Conservation (phyloP, 1,140 invertebrate species). For the Aporrectodea caliginosa region DNA sequence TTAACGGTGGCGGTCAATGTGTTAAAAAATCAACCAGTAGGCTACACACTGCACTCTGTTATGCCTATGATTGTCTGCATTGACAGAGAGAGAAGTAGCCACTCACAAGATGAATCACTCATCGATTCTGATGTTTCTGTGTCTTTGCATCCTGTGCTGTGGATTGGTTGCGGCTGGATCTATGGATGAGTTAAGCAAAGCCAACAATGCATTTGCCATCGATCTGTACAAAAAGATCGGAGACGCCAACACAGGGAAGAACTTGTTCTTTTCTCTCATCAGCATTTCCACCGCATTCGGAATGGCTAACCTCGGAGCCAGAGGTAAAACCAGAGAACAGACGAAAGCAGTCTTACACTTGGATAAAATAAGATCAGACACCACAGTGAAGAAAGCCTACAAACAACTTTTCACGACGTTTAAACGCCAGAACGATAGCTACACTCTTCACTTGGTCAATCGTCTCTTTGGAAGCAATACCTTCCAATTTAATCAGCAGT, state of each 20-base stretch:
- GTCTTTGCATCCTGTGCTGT: no score
- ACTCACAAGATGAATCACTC: no score
- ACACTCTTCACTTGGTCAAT: background rate
- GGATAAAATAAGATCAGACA: background rate
- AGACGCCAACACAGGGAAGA: background rate
- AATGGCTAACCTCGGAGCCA: conserved; percentile 6
- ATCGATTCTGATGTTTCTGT: no score
- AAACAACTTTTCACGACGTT: background rate
- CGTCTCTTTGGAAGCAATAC: background rate
- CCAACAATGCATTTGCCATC: background rate
- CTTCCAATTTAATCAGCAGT: background rate
- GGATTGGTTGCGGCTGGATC: background rate
- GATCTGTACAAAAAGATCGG: background rate
- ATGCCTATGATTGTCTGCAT: no score
- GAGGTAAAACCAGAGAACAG: background rate
- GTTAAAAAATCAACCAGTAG: no score
- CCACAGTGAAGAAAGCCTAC: background rate
- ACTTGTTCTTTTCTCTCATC: conserved; percentile 17
- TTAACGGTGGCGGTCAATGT: no score
- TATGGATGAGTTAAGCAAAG: background rate
- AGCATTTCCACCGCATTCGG: conserved; percentile 6
- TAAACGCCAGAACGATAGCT: background rate
- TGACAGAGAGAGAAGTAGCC: no score
- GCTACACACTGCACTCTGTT: no score
- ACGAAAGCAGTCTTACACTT: background rate